A percentile compares a stretch with the other conserved stretches of the same genome.
phyloP scores from a whole-genome alignment of 2,888 invertebrate species.

The Coelopa pilipes region DNA sequence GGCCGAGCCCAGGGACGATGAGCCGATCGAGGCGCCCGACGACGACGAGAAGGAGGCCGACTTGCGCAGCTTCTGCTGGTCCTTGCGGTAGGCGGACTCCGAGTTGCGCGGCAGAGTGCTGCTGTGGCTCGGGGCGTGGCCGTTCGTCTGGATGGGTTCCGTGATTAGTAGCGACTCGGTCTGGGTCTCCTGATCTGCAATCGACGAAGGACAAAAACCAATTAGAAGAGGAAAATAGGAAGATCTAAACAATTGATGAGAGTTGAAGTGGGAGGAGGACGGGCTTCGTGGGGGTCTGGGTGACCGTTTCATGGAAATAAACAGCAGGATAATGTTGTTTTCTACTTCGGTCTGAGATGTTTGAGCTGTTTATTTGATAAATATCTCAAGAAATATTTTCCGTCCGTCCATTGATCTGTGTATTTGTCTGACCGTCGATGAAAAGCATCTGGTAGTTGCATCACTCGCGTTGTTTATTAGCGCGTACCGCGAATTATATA shows the following conservation, averaged over 20 bases:
- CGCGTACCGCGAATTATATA: not conserved
- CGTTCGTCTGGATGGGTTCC: constrained; percentile 48
- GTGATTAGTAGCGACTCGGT: constrained; percentile 57
- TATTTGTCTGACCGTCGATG: not conserved
- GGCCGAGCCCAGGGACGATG: constrained; percentile 56
- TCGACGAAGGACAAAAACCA: no score
- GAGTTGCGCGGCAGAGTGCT: constrained; percentile 20
- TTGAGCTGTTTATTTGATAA: not conserved
- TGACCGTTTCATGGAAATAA: not conserved
- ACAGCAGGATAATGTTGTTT: not conserved
- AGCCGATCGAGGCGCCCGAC: constrained; percentile 47
- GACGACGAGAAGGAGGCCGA: constrained; percentile 59
- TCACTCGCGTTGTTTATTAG: not conserved
- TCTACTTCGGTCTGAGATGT: not conserved
- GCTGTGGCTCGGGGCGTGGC: not conserved
- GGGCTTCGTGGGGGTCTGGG: not conserved
- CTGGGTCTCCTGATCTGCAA: constrained; percentile 59
- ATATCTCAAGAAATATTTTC: not conserved
- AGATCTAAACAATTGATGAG: not conserved
- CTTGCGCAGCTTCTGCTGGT: constrained; percentile 49
- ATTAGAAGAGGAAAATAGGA: not conserved
- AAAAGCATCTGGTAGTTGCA: no score
- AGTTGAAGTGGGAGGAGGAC: not conserved
- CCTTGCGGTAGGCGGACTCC: constrained; percentile 1
- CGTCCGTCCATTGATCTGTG: not conserved